Evolutionary conservation across 2,888 invertebrate genomes (phyloP).

Genomic region (Cyrtodaria siliqua): DNA sequence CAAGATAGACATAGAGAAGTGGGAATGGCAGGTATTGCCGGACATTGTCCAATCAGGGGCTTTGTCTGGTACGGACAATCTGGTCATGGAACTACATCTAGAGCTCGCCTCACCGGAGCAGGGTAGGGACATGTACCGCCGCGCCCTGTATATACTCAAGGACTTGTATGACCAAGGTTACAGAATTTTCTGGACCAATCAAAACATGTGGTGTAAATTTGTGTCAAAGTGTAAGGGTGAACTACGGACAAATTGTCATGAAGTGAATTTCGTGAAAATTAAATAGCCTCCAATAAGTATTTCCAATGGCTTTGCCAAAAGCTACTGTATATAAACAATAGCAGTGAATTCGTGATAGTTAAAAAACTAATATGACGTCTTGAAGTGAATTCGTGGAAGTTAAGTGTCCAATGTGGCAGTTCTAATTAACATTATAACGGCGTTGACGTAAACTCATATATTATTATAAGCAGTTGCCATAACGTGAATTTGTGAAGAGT

Average conservation of each 20-base stretch:
- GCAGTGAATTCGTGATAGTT: too few species aligned
- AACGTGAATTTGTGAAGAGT: too few species aligned
- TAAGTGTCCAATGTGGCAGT: too few species aligned
- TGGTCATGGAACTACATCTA: conserved; percentile 70
- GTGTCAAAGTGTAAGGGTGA: conserved; percentile 23
- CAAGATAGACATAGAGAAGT: conserved; percentile 74
- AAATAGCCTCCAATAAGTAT: too few species aligned
- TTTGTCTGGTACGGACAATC: conserved; percentile 51
- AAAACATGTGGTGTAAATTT: conserved; percentile 63
- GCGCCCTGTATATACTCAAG: conserved; percentile 60
- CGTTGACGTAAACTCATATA: too few species aligned
- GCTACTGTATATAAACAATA: too few species aligned
- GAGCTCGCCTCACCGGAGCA: conserved; percentile 59
- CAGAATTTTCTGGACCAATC: conserved; percentile 71
- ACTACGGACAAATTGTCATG: conserved; percentile 24
- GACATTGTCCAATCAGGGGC: conserved; percentile 55
- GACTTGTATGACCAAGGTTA: conserved; percentile 67
- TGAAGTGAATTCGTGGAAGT: too few species aligned
- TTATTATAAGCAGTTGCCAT: too few species aligned
- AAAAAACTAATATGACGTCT: too few species aligned
- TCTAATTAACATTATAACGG: too few species aligned
- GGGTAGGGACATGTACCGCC: conserved; percentile 53
- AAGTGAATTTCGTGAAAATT: conserved; percentile 23
- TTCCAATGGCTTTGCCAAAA: too few species aligned
- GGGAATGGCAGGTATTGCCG: conserved; percentile 72